Evolutionary conservation across 2,113 vertebrate genomes (phyloP), one percentile per base, ranked within the genome.

Genomic region (Fulica atra): DNA sequence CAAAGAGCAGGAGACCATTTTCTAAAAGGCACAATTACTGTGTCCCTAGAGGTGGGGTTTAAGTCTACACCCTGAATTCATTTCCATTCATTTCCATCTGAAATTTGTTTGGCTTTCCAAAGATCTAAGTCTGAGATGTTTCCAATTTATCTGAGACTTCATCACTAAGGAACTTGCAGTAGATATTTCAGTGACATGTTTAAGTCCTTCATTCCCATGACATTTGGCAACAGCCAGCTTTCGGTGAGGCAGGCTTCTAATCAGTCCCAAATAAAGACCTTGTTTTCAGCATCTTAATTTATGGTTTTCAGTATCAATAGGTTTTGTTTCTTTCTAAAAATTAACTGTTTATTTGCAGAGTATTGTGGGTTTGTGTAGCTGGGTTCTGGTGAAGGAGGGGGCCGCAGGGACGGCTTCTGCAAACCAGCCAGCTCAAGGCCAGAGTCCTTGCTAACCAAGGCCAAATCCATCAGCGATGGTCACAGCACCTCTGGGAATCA

Each of bases 41-140:
- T 73, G 36, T 94, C 89, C 79, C 89, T 86, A 74, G 93, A 89
- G 95, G 63, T 64, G 94, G 88, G 92, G 76, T 94, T 86, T 88
- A 93, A 90, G 20, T 68, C 42, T 90, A 63, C 56, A 70, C 66
- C 85, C 81, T 73, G 85, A 91, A 96, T 88, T 82, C 16, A 93
- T 92, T 94, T 95, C 73, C 59, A 91, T 93, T 94, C 19, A 89
- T 95, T 93, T 96, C 78, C 92, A 92, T 92, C 40, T 35, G 51
- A 95, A 95, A 93, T 88, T 53, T 21, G 24, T 91, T 89, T 91
- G 72, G 80, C 48, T 93, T 92, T 81, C 73, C 69, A 53, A 89
- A 83, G 65, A 91, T 68, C 7, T 53, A 86, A 26, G 18, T 72
- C 44, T 40, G 77, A 88, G 80, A 54, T 91, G 50, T 71, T 93